These are phyloP conservation scores for Crotalus tigris DNA, from an alignment of 2,113 vertebrate genomes.

Conservation along the genomic window DNA sequence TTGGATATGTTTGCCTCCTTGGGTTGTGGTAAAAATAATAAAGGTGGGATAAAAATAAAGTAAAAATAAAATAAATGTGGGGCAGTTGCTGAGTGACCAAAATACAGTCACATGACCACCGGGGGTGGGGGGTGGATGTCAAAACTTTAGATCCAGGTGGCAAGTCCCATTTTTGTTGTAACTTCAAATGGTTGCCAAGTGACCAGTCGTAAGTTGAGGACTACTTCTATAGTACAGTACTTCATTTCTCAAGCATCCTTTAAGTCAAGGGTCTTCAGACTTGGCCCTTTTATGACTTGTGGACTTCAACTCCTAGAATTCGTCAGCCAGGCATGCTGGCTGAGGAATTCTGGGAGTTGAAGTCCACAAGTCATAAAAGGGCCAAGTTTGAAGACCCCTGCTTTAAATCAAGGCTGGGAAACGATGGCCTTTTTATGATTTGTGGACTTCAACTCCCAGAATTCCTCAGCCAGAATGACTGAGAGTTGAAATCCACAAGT, in stretches of 20 bases:
- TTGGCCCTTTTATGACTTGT: no score
- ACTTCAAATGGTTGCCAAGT: not conserved
- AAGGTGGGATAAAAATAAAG: not conserved
- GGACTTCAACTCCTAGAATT: no score
- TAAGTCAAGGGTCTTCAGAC: not conserved
- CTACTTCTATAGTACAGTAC: not conserved
- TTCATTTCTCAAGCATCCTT: not conserved
- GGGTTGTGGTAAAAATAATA: not conserved
- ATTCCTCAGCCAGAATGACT: no score
- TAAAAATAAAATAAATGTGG: not conserved
- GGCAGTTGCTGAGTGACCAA: not conserved
- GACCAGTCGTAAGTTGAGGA: not conserved
- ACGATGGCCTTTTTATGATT: no score
- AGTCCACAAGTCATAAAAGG: no score
- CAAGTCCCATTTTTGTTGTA: not conserved
- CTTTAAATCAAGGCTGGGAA: no score
- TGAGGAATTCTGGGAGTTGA: no score
- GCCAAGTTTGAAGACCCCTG: no score
- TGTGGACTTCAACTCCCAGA: no score
- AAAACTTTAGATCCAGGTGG: not conserved
- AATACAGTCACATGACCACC: not conserved
- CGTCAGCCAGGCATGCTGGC: no score
- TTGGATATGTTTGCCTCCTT: not conserved
- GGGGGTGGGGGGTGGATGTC: not conserved
- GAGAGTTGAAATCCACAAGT: no score